Evolutionary conservation across 2,113 vertebrate genomes (phyloP), one percentile per base, ranked within the genome.

Genomic region (Entomyzon cyanotis): DNA sequence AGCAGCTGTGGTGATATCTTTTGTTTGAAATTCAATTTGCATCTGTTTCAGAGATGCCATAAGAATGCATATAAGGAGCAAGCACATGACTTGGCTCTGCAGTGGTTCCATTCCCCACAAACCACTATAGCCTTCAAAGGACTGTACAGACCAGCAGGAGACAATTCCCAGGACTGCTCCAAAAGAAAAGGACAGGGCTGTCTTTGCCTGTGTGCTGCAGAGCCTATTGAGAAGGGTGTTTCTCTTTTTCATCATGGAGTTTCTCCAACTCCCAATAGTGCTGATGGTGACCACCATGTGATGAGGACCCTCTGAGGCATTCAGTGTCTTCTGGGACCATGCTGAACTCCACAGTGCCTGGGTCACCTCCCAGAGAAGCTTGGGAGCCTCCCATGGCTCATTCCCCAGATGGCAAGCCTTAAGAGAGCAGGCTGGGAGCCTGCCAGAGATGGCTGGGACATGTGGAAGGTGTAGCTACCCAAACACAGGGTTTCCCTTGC

Each of bases 1-100:
- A 89, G 69, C 84, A 82, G 84, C 70, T 47, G 7, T 56, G 70
- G 74, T 14, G 28, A 55, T 82, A 78, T 37, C 73, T 96, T 93
- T 91, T 91, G 86, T 94, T 96, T 92, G 90, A 97, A 96, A 96
- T 94, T 89, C 88, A 94, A 77, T 85, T 95, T 93, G 94, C 90
- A 95, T 94, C 73, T 50, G 59, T 88, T 95, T 60, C 80, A 92
- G 89, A 95, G 78, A 95, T 84, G 53, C 74, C 73, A 30, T 65
- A 84, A 74, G 94, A 90, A 95, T 44, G 33, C 50, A 56, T 68
- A 69, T 74, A 60, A 96, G 82, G 59, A 95, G 30, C 33, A 63
- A 46, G n/a, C 73, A 71, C 39, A 76, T 12, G 56, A 85, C 86
- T 84, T 10, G 4, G n/a, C 80, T 55, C 68, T 56, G 87, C 69